Base-by-base conservation (phyloP, 2,113 vertebrate genomes). In the Gyps fulvus region DNA sequence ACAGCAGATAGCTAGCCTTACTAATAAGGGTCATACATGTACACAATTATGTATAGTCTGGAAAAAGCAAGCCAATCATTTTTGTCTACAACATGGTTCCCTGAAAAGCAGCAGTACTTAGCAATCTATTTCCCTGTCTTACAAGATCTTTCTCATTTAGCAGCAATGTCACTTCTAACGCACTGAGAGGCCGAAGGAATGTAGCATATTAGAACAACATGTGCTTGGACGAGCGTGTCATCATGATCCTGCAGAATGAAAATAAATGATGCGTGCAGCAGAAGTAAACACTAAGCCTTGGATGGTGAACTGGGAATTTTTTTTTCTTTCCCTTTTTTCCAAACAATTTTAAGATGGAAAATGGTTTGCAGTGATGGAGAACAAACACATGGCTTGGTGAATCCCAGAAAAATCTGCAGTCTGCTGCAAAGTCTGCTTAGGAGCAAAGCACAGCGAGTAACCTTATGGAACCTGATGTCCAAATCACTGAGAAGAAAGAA, bases 221-320 rank as follows among this genome's bases (percentile, higher is more conserved):
- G 95, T 97, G 96, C 96, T 97, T 96, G 91, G 95, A 96, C 1
- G 36, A 97, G 87, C 21, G 6, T 97, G 93, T 94, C 97, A 97
- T 97, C 92, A 87, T 97, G 95, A 93, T 95, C 94, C 82, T 94
- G 93, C 91, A 96, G 95, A 97, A 97, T 91, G 92, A 97, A 97
- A 97, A 97, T 92, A 97, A 97, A 97, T 95, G 95, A 96, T 96
- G 96, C 79, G 21, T 96, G 91, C 93, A 89, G 92, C 85, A 96
- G 91, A 93, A 97, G 91, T 96, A 97, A 96, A 96, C 96, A 97
- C 71, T 96, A 90, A 96, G 63, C 95, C 74, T 90, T 95, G 94
- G 93, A 93, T 95, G 96, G 94, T 83, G 86, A 94, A 87, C 59
- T 95, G 73, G 86, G 79, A 95, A 13, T 45, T 85, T 89, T 94